Conservation (phyloP, 2,797 vertebrate species). For the Hapalemur alaotrensis region DNA sequence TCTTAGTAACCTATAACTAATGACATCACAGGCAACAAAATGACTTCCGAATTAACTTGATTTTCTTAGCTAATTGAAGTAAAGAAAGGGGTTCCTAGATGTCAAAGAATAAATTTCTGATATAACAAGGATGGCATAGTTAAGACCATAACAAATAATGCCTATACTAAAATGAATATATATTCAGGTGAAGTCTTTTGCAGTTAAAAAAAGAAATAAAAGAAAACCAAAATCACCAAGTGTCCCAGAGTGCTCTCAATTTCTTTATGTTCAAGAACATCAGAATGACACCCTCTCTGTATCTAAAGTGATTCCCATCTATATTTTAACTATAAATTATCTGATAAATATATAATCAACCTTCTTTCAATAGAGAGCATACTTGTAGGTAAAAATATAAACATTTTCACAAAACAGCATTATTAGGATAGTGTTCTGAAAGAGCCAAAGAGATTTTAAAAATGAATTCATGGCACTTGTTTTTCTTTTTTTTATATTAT, state of each 20-base stretch:
- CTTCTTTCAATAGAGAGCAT: not conserved
- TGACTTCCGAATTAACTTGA: not conserved
- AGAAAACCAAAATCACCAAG: not conserved
- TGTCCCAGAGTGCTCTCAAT: not conserved
- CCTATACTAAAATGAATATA: not conserved
- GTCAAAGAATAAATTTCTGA: not conserved
- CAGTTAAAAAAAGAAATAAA: not conserved
- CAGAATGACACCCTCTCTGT: not conserved
- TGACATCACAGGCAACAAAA: not conserved
- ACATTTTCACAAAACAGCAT: constrained; percentile 16
- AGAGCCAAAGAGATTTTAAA: not conserved
- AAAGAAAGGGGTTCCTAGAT: not conserved
- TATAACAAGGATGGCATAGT: not conserved
- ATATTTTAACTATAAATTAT: constrained; percentile 9
- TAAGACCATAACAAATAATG: not conserved
- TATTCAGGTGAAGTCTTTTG: not conserved
- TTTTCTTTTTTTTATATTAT: not conserved
- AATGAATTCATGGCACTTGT: not conserved
- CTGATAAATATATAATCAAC: not conserved
- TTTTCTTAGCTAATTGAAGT: not conserved
- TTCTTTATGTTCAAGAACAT: not conserved
- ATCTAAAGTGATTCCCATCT: not conserved
- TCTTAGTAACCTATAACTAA: not conserved
- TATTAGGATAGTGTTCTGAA: not conserved
- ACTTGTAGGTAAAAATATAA: constrained; percentile 5